Conservation (phyloP, 2,888 invertebrate genomes). For the Syritta pipiens region DNA sequence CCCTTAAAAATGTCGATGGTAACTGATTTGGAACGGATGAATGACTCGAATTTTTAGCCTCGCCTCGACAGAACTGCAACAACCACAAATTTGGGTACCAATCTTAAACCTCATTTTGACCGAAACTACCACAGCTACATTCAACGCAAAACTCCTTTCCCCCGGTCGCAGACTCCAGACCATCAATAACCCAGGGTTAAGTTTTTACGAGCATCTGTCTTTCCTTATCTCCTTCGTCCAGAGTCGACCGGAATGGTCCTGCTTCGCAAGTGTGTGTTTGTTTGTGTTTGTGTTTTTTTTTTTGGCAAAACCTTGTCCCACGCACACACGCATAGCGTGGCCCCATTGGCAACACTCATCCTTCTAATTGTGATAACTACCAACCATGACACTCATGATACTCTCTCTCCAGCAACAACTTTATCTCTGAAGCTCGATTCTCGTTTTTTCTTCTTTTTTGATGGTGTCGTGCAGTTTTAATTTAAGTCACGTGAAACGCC, state of each 20-base stretch:
- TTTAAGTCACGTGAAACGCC: conserved; percentile 65
- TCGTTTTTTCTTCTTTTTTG: not conserved
- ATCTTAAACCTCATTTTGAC: too few species aligned
- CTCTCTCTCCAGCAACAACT: conserved; percentile 1
- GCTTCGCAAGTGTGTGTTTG: too few species aligned
- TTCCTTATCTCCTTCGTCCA: not conserved
- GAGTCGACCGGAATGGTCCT: not conserved
- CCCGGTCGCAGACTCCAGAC: not conserved
- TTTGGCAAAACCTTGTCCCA: not conserved
- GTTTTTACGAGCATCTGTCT: conserved; percentile 2
- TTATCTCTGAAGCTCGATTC: conserved; percentile 39
- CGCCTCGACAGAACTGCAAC: too few species aligned
- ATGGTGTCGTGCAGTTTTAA: conserved; percentile 53
- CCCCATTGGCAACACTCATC: conserved; percentile 33
- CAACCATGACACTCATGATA: not conserved
- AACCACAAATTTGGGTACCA: too few species aligned
- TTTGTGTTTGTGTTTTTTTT: not conserved
- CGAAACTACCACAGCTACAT: too few species aligned
- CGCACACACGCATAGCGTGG: not conserved
- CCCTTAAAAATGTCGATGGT: too few species aligned
- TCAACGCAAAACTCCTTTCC: not conserved
- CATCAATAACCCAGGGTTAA: not conserved
- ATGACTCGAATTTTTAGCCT: too few species aligned
- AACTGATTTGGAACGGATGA: too few species aligned
- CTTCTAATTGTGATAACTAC: conserved; percentile 11